Evolutionary conservation across 1,140 invertebrate genomes (phyloP), one percentile per base, ranked within the genome.

Genomic region (Zaprionus tsacasi): DNA sequence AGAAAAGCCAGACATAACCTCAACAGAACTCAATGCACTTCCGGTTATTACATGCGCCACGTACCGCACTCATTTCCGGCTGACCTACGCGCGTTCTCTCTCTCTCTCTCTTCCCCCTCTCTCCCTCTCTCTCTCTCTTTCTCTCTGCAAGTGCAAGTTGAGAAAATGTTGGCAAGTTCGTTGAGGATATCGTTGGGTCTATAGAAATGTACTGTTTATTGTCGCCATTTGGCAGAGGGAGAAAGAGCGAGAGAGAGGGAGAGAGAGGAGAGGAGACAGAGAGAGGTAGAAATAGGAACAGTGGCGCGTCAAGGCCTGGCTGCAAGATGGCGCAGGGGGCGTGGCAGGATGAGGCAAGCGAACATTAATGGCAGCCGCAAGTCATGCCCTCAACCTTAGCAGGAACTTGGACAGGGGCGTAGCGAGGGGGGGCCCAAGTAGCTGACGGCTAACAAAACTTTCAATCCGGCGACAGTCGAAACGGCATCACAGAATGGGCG

Each of bases 371-470:
- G 73, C 71, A 85, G 70, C 81, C 81, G 82, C 78, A 81, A 86
- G 81, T 76, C 74, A 85, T 85, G 82, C 70, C 78, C 78, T 81
- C 81, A 83, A 85, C 81, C 73, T 83, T 83, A 83, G 56, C 61
- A 50, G 33, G 38, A 60, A 57, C 59, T 71, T 70, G 60, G 25
- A 45, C 36, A 25, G 21, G 30, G 17, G 7, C 36, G 36, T 13
- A 30, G 12, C 12, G 38, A 35, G 40, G 43, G 7, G 21, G 10
- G 6, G 3, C 30, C 61, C 85, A 85, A 86, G 78, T 82, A 79
- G 82, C 81, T 83, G 81, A 85, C 81, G 81, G 81, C 81, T 81
- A 83, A 83, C 81, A 76, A 87, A 86, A 86, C 83, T 87, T 86
- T 88, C 82, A 86, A 86, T 86, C 76, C 79, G 55, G 40, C 54